Percentiles rank a stretch among this genome's conserved stretches.
These are phyloP conservation scores for Cydia pomonella DNA, from an alignment of 1,140 invertebrate genomes.

Conservation along the genomic window DNA sequence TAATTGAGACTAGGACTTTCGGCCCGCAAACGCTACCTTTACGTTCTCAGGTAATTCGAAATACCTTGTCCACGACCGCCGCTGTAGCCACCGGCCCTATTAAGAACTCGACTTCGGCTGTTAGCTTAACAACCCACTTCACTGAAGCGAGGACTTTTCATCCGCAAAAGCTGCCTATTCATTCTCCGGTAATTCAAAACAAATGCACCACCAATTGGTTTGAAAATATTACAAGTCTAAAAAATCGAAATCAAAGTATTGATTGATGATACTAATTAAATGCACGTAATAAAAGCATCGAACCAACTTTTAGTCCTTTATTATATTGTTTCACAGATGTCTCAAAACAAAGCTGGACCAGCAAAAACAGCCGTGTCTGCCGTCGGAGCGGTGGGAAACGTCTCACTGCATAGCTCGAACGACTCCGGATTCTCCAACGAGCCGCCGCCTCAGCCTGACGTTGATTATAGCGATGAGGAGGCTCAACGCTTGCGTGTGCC, in stretches of 20 bases:
- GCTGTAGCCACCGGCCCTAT: constrained; percentile 80
- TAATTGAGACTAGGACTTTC: constrained; percentile 79
- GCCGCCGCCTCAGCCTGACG: constrained; percentile 91
- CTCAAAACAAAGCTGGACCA: constrained; percentile 77
- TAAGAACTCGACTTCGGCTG: constrained; percentile 80
- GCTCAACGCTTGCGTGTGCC: constrained; percentile 83
- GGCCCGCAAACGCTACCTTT: constrained; percentile 77
- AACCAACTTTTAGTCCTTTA: too few species aligned
- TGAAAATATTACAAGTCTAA: background rate
- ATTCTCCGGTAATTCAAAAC: constrained; percentile 71
- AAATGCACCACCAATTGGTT: background rate
- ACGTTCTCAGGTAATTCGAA: constrained; percentile 75
- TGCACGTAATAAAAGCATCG: too few species aligned
- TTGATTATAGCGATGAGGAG: constrained; percentile 95
- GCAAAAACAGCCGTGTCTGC: constrained; percentile 73
- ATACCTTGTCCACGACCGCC: constrained; percentile 68
- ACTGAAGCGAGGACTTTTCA: constrained; percentile 79
- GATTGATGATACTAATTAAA: too few species aligned
- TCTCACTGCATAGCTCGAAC: constrained; percentile 93
- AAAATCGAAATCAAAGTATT: too few species aligned
- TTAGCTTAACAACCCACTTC: constrained; percentile 80
- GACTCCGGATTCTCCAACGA: constrained; percentile 96
- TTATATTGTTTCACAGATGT: constrained; percentile 52
- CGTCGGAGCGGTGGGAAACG: constrained; percentile 83
- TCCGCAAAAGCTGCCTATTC: constrained; percentile 76